phyloP scores from a whole-genome alignment of 2,113 vertebrate species.

The Plotosus lineatus region DNA sequence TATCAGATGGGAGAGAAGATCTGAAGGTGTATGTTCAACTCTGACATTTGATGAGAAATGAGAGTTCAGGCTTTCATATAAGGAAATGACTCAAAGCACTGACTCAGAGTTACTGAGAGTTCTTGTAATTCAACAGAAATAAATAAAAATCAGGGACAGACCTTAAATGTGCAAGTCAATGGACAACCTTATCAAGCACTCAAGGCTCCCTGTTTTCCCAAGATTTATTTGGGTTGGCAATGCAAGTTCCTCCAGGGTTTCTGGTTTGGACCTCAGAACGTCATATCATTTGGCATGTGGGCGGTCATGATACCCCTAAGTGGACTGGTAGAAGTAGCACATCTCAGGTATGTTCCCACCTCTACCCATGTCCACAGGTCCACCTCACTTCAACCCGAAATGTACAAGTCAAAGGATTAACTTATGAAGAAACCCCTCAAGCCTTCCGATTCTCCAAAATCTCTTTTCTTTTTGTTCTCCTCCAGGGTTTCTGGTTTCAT shows the following conservation, averaged over 20 bases:
- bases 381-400: too few species aligned
- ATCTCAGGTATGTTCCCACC: not conserved
- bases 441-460: too few species aligned
- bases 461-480: too few species aligned
- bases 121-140: not conserved
- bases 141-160: not conserved
- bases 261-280: not conserved
- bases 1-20: not conserved
- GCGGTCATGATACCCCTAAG: not conserved
- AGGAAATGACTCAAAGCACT: not conserved
- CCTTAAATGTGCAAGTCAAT: not conserved
- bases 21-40: not conserved
- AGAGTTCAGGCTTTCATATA: not conserved
- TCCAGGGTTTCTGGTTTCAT: too few species aligned
- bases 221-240: not conserved
- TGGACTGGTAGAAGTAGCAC: not conserved
- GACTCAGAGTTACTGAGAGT: not conserved
- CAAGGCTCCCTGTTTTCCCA: not conserved
- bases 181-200: not conserved
- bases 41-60: conserved; percentile 1
- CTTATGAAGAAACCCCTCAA: too few species aligned
- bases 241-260: not conserved
- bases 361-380: too few species aligned
- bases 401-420: too few species aligned
- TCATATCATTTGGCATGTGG: not conserved